Conservation (phyloP, 2,113 vertebrate genomes). For the Cathartes aura region DNA sequence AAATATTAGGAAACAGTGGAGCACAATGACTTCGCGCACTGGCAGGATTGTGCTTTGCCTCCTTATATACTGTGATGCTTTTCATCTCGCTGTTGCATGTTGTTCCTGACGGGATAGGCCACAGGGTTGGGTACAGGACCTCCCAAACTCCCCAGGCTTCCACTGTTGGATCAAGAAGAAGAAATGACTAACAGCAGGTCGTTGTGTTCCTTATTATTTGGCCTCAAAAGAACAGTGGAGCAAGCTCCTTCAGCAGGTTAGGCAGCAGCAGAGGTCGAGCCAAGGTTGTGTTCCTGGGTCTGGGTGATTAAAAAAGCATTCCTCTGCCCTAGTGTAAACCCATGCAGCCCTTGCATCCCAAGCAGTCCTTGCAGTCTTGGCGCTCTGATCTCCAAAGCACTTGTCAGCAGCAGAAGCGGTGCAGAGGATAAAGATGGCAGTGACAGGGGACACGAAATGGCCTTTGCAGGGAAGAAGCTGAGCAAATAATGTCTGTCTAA, state of each 20-base stretch:
- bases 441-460: accelerated
- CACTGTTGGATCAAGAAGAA: not conserved
- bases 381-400: not conserved
- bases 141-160: not conserved
- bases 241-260: not conserved
- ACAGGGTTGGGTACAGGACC: not conserved
- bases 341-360: accelerated
- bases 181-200: not conserved
- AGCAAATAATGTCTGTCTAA: not conserved
- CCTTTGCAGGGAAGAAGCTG: not conserved
- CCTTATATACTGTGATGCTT: not conserved
- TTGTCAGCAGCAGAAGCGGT: not conserved
- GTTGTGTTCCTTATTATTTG: not conserved
- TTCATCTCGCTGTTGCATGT: not conserved
- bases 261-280: not conserved
- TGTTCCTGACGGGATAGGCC: not conserved
- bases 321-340: not conserved
- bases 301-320: not conserved
- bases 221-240: not conserved
- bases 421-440: not conserved
- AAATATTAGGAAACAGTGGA: constrained; percentile 36
- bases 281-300: not conserved
- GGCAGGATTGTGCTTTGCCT: constrained; percentile 12
- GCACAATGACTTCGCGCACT: not conserved
- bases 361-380: not conserved